phyloP scores from a whole-genome alignment of 2,797 vertebrate genomes.

The Anas capensis region DNA sequence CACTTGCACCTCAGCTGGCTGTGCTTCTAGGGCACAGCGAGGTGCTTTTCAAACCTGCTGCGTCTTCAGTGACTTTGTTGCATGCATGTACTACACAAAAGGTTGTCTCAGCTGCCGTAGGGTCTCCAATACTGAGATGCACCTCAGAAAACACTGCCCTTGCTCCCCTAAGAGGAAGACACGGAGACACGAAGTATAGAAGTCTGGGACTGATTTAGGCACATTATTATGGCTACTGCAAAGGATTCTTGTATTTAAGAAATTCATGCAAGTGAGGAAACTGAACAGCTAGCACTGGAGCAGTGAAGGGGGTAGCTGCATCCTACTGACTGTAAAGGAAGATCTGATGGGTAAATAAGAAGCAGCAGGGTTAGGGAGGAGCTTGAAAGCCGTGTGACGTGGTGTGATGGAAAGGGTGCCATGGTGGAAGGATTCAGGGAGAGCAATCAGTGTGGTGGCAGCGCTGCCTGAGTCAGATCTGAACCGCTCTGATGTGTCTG shows the following conservation, averaged over 20 bases:
- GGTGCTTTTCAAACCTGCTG: not conserved
- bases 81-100: not conserved
- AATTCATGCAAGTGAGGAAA: not conserved
- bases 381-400: not conserved
- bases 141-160: not conserved
- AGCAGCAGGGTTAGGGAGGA: not conserved
- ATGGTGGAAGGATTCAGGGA: not conserved
- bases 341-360: not conserved
- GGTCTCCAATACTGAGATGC: not conserved
- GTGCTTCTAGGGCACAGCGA: accelerated
- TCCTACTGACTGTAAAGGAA: not conserved
- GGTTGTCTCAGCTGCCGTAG: not conserved
- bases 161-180: not conserved
- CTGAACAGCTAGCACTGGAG: not conserved
- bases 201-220: not conserved
- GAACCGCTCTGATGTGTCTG: not conserved
- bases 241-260: not conserved
- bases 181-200: not conserved
- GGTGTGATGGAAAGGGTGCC: not conserved
- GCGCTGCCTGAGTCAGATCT: not conserved
- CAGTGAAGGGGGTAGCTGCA: not conserved
- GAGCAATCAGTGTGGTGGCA: not conserved
- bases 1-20: not conserved
- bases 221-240: not conserved
- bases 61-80: not conserved